Evolutionary conservation across 2,888 invertebrate species (phyloP), one percentile per base, ranked within the genome.

Genomic region (Clistopyga incitator): DNA sequence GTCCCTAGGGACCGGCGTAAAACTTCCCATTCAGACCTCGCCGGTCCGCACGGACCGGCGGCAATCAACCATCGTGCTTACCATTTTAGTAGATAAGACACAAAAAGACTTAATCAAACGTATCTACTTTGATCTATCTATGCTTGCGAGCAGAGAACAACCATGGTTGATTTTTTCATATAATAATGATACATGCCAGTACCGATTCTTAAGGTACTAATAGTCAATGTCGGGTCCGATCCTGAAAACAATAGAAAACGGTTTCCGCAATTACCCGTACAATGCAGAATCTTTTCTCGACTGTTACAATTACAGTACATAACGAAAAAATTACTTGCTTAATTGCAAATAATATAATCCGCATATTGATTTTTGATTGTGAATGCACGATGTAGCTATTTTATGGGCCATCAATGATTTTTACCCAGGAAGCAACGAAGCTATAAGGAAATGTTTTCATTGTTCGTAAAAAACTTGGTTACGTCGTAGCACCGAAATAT

Each of bases 181-280:
- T n/a, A n/a, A n/a, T n/a, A n/a, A n/a, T n/a, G n/a, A n/a, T n/a
- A n/a, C n/a, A n/a, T n/a, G n/a, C 20, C 52, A 20, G 52, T 20
- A 52, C 52, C 52, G 52, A 52, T 52, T 10, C 20, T 20, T n/a
- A 20, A 20, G 18, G 18, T 18, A 8, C 4, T 52, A 52, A 52
- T 4, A 20, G 52, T 15, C 20, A 52, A 45, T 45, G 45, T 45
- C 45, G 45, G 52, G 18, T 52, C 52, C 52, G 45, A 45, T 13
- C 45, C 45, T 45, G 45, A 52, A 52, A 52, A 52, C 4, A 52
- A 18, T 52, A 20, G 34, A 34, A 18, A 52, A 52, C 52, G 20
- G 64, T 38, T 42, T 42, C 38, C 18, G 2, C 42, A 65, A 65
- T 65, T 8, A 65, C 20, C 64, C 10, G 8, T 42, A 65, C 42